These are phyloP conservation scores for Ischnura elegans DNA, from an alignment of 2,888 invertebrate genomes.

Conservation along the genomic window DNA sequence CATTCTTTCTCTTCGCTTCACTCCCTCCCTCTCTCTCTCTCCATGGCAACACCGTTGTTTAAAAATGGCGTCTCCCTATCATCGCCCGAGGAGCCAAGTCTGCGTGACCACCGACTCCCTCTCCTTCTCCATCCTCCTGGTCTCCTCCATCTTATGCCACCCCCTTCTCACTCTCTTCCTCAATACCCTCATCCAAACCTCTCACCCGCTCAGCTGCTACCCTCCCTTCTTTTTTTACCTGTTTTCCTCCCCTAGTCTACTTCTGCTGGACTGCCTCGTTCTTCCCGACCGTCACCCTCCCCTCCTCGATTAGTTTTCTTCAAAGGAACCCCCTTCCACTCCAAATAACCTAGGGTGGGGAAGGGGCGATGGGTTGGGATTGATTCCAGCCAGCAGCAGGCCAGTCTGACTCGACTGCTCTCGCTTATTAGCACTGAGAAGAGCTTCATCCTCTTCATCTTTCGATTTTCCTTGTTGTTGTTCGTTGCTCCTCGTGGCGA, in stretches of 20 bases:
- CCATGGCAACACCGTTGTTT: constrained; percentile 39
- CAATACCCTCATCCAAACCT: neutral
- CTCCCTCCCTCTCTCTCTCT: neutral
- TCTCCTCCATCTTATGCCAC: neutral
- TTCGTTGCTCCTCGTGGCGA: neutral
- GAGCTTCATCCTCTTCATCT: too few relatives aligned
- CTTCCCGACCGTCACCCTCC: neutral
- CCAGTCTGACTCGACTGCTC: neutral
- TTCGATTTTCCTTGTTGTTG: too few relatives aligned
- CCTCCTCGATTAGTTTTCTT: neutral
- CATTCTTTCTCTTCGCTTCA: neutral
- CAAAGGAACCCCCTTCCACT: neutral
- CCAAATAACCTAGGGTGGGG: neutral
- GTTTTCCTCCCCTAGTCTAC: constrained; percentile 30
- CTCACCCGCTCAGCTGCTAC: constrained; percentile 12
- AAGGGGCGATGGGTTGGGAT: neutral
- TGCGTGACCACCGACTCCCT: neutral
- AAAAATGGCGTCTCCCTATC: constrained; percentile 39
- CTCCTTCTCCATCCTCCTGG: neutral
- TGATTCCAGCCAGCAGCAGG: neutral
- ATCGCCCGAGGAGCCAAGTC: constrained; percentile 29
- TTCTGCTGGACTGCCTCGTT: neutral
- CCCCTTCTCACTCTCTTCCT: neutral
- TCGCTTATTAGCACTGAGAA: neutral
- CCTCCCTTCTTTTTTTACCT: too few relatives aligned